Base-by-base conservation (phyloP, 1,140 invertebrate genomes). In the Matsumurasca onukii region DNA sequence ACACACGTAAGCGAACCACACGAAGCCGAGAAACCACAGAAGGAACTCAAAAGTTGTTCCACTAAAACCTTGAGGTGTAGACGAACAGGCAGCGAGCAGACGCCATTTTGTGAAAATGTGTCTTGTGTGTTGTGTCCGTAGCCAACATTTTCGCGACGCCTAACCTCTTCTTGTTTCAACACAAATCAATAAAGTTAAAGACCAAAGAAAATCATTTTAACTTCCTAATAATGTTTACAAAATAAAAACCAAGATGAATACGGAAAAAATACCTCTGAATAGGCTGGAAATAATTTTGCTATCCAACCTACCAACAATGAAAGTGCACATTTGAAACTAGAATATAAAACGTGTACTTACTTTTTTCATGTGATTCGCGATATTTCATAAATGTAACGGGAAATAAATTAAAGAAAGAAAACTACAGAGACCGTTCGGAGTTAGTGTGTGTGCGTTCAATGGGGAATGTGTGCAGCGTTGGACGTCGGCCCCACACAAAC, bases 151-250 rank as follows among this genome's bases (percentile, higher is more conserved):
- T 39, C 34, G 17, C 34, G 55, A 59, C 25, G 55, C 25, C 55
- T 59, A 59, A 59, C 55, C 55, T 59, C 55, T 59, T n/a, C n/a
- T n/a, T n/a, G n/a, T n/a, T n/a, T n/a, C 25, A 27, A 59, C 55
- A 27, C 55, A 27, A 27, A 59, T 59, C 55, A 27, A 59, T 59
- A 59, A 59, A 59, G 30, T 59, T 22, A 59, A n/a, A n/a, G n/a
- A n/a, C n/a, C n/a, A n/a, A n/a, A n/a, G n/a, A n/a, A n/a, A n/a
- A n/a, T n/a, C n/a, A n/a, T n/a, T n/a, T n/a, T n/a, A n/a, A n/a
- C n/a, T n/a, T n/a, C n/a, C n/a, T n/a, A n/a, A n/a, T n/a, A n/a
- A n/a, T n/a, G n/a, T n/a, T n/a, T n/a, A n/a, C n/a, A n/a, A n/a
- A n/a, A n/a, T n/a, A n/a, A n/a, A n/a, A n/a, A n/a, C n/a, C n/a